Evolutionary conservation across 2,797 vertebrate genomes (phyloP).

Genomic region (Heliangelus exortis): DNA sequence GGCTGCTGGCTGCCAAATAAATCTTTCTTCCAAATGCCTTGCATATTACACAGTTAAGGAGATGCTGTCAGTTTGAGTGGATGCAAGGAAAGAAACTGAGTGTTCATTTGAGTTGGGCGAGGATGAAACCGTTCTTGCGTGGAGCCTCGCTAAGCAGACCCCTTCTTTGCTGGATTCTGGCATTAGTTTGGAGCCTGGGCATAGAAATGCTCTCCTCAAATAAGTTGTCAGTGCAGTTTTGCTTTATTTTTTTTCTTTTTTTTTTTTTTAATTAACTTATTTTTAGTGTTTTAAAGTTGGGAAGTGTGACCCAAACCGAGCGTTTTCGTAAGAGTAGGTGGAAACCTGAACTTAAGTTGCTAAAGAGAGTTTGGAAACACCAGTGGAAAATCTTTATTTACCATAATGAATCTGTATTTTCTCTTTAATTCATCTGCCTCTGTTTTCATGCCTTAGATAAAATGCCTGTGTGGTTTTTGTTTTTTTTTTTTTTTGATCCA

Average conservation of each 20-base stretch:
- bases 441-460: neutral
- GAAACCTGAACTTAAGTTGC: neutral
- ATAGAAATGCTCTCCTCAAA: neutral
- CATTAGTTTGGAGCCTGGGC: neutral
- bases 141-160: neutral
- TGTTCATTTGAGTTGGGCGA: neutral
- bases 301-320: neutral
- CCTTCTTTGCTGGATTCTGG: neutral
- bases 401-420: neutral
- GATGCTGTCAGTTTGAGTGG: slow-evolving; percentile 34
- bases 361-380: neutral
- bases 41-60: neutral
- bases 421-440: neutral
- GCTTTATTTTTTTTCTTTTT: too few species aligned
- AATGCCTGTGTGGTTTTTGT: neutral
- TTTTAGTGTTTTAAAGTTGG: neutral
- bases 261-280: neutral
- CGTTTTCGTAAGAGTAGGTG: neutral
- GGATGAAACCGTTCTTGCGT: neutral
- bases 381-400: neutral
- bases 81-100: neutral
- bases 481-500: neutral
- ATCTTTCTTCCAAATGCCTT: neutral
- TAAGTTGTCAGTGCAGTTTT: accelerated
- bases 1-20: slow-evolving; percentile 13